Evolutionary conservation across 2,113 vertebrate genomes (phyloP), one percentile per base, ranked within the genome.

Genomic region (Psammodynastes pulverulentus): DNA sequence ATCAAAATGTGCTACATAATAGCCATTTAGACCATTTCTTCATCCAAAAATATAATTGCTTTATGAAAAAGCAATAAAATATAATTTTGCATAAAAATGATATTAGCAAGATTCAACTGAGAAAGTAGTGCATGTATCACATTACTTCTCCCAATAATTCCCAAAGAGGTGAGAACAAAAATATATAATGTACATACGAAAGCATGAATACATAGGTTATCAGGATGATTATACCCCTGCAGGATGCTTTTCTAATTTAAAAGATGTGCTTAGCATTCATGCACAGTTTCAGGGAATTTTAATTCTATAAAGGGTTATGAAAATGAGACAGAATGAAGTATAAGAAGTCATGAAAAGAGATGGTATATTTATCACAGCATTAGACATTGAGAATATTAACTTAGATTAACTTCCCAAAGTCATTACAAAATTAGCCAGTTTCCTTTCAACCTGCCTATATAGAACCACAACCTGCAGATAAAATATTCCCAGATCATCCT

Each of bases 31-130:
- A 90, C 92, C 26, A 87, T 49, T 94, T 94, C 92, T 93, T 86
- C 93, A 91, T 92, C 23, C 95, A 95, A 96, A 97, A 95, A 93
- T 89, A 96, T 93, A 97, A 93, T 85, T 49, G 93, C 49, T 94
- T 95, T 90, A 92, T 91, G 93, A 94, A 96, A 79, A 95, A 97
- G 95, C 84, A 23, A 89, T 95, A 90, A 96, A 96, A 93, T 87
- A 92, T 43, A 91, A 92, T 96, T 97, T 96, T 96, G 92, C 96
- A 97, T 95, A 96, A 95, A 96, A 96, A 54, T 89, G 94, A 88
- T 92, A 96, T 95, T 96, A 96, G 94, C 91, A 93, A 95, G 91
- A 92, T 93, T 62, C 24, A 87, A 43, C 85, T 86, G 92, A 92
- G 34, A 91, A 85, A 72, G 90, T 89, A 0, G 1, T 21, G 17